Conservation (phyloP, 2,888 invertebrate species). For the Alitta virens region DNA sequence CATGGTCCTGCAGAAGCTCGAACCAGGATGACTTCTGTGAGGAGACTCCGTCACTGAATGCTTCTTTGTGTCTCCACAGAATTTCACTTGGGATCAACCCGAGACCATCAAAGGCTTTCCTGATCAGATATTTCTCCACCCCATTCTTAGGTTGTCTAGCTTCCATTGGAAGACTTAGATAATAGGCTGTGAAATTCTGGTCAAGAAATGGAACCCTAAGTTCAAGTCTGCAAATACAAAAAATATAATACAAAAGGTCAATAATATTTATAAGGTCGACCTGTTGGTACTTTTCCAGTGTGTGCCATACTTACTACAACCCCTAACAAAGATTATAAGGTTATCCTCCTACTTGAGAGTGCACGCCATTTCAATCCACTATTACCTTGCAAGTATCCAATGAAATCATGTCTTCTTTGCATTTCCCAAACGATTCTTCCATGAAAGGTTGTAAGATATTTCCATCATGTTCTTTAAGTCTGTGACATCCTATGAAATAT, state of each 20-base stretch:
- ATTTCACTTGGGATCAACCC: conserved; percentile 78
- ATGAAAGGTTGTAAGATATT: no score
- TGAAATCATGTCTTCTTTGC: no score
- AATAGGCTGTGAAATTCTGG: conserved; percentile 79
- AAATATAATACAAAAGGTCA: neutral
- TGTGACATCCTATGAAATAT: no score
- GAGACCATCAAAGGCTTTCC: conserved; percentile 76
- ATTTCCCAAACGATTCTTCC: no score
- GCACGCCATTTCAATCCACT: no score
- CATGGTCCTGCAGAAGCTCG: conserved; percentile 46
- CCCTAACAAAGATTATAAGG: no score
- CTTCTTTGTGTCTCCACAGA: conserved; percentile 89
- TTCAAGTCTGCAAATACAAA: conserved; percentile 40
- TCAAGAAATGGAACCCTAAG: conserved; percentile 86
- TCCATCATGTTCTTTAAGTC: no score
- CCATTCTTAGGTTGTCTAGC: conserved; percentile 73
- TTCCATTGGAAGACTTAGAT: conserved; percentile 70
- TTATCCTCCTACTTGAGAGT: no score
- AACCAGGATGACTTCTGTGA: conserved; percentile 47
- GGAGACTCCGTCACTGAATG: conserved; percentile 61
- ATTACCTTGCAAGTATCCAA: no score
- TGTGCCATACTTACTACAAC: no score
- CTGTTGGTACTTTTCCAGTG: no score
- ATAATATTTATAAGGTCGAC: neutral
- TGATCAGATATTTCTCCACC: conserved; percentile 80